Conservation (phyloP, 2,797 vertebrate species). For the Morelia viridis region DNA sequence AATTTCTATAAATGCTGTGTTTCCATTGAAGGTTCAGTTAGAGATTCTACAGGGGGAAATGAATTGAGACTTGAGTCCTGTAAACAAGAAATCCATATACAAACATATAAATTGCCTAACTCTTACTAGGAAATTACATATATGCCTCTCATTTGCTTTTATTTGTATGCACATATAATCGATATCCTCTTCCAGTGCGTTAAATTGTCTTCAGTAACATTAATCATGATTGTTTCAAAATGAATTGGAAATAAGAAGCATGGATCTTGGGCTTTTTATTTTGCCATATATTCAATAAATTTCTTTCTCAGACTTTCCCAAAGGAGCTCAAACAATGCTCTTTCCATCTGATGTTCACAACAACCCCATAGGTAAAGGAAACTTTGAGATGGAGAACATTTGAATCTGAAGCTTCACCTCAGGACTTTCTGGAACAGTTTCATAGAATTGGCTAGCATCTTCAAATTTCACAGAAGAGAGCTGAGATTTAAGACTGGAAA, state of each 20-base stretch:
- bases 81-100: background rate
- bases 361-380: background rate
- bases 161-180: background rate
- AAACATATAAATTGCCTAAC: background rate
- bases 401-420: background rate
- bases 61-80: background rate
- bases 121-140: background rate
- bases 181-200: background rate
- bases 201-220: background rate
- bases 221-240: background rate
- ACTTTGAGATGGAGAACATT: background rate
- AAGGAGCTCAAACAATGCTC: background rate
- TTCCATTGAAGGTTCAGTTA: background rate
- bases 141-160: background rate
- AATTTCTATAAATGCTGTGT: background rate
- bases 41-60: background rate
- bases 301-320: background rate
- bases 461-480: background rate
- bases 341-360: background rate
- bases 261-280: background rate
- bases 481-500: background rate
- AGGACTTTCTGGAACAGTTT: background rate
- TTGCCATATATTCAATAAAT: background rate
- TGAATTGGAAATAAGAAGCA: background rate
- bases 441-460: background rate